Percentiles rank a stretch among this genome's conserved stretches.
These are phyloP conservation scores for Amphipyra tragopoginis DNA, from an alignment of 2,888 invertebrate species.

Conservation along the genomic window DNA sequence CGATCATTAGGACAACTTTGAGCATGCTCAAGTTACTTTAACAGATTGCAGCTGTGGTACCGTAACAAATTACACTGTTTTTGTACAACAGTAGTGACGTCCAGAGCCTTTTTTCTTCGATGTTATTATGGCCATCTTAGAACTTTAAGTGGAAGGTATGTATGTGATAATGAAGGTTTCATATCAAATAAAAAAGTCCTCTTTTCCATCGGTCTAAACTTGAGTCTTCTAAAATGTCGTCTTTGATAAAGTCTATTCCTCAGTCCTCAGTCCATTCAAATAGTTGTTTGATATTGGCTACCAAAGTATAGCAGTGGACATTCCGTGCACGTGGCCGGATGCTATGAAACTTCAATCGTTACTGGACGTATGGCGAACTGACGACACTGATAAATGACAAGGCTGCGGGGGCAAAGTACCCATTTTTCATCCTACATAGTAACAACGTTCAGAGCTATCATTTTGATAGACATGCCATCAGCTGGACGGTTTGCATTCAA, in stretches of 20 bases:
- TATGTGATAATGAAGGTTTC: too few species aligned
- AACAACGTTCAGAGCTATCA: slow-evolving; percentile 43
- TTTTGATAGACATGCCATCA: slow-evolving; percentile 25
- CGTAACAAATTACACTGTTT: slow-evolving; percentile 23
- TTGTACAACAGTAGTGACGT: slow-evolving; percentile 1
- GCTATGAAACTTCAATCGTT: slow-evolving; percentile 56
- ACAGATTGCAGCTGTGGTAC: slow-evolving; percentile 27
- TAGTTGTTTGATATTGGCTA: slow-evolving; percentile 27
- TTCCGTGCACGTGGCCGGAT: slow-evolving; percentile 60
- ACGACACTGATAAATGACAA: slow-evolving; percentile 58
- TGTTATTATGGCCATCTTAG: not conserved
- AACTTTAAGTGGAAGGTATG: too few species aligned
- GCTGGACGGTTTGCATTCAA: slow-evolving; percentile 9
- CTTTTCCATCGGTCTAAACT: not conserved
- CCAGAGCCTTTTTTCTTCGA: not conserved
- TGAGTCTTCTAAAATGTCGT: slow-evolving; percentile 17
- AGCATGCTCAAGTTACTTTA: slow-evolving; percentile 22
- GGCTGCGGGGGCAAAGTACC: slow-evolving; percentile 54
- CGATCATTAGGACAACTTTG: slow-evolving; percentile 35
- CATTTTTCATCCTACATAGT: slow-evolving; percentile 36
- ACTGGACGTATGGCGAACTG: slow-evolving; percentile 53
- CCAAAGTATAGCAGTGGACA: slow-evolving; percentile 30
- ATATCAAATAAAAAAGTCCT: not conserved
- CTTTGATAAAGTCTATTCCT: slow-evolving; percentile 25
- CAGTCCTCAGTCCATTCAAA: slow-evolving; percentile 9